phyloP scores from a whole-genome alignment of 2,888 invertebrate genomes.

The Lithophane socia region DNA sequence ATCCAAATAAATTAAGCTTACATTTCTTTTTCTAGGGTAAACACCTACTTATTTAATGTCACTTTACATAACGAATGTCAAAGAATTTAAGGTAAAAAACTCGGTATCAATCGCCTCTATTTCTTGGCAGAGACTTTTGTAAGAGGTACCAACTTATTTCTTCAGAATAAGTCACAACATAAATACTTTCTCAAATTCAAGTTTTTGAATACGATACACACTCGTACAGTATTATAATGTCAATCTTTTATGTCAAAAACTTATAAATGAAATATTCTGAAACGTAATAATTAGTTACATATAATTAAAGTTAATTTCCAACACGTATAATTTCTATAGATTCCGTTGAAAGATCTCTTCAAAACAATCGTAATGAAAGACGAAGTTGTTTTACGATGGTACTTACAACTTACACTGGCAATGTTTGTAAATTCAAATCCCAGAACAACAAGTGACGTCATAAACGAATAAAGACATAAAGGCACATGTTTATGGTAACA shows the following conservation, averaged over 20 bases:
- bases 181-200: slow-evolving; percentile 1
- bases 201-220: slow-evolving; percentile 5
- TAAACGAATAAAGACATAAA: slow-evolving; percentile 63
- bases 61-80: not conserved
- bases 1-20: not conserved
- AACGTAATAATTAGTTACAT: slow-evolving; percentile 19
- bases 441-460: slow-evolving; percentile 40
- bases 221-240: not conserved
- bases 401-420: slow-evolving; percentile 48
- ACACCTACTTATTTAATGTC: not conserved
- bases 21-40: not conserved
- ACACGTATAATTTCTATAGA: slow-evolving; percentile 7
- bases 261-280: slow-evolving; percentile 8
- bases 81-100: not conserved
- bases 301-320: slow-evolving; percentile 29
- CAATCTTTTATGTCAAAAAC: slow-evolving; percentile 37
- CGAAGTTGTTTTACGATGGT: slow-evolving; percentile 32
- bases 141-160: not conserved
- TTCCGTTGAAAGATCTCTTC: slow-evolving; percentile 13
- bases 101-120: not conserved
- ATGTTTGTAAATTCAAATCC: slow-evolving; percentile 58
- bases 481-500: slow-evolving; percentile 54
- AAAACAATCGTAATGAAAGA: slow-evolving; percentile 29
- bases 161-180: not conserved
- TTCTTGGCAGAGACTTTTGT: not conserved